Evolutionary conservation across 2,888 invertebrate species (phyloP).

Genomic region (Crematogaster levior): DNA sequence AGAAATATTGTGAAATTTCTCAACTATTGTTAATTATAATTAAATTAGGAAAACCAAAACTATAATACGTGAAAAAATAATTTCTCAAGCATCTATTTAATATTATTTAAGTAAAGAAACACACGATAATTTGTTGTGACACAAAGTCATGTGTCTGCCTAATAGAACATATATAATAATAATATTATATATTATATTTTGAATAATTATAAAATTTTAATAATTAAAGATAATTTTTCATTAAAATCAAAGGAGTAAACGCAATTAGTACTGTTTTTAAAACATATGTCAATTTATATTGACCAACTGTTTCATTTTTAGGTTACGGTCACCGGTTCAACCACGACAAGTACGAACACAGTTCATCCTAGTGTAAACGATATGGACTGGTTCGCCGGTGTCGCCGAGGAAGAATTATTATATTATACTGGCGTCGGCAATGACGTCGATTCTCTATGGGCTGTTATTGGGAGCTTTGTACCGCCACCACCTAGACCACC

Average conservation of each 20-base stretch:
- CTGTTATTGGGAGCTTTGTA: constrained; percentile 87
- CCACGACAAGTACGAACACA: constrained; percentile 74
- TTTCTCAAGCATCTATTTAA: neutral
- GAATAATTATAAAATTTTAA: neutral
- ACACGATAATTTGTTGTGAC: neutral
- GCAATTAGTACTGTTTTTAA: neutral
- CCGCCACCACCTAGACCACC: constrained; percentile 90
- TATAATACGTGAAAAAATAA: neutral
- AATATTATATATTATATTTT: neutral
- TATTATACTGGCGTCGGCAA: constrained; percentile 83
- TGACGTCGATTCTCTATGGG: constrained; percentile 84
- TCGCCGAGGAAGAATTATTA: constrained; percentile 83
- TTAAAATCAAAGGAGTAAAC: neutral
- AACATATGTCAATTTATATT: neutral
- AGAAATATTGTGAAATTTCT: neutral
- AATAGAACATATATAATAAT: neutral
- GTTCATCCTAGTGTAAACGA: constrained; percentile 81
- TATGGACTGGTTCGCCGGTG: constrained; percentile 84
- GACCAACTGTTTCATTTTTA: constrained; percentile 40
- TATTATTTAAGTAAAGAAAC: constrained; percentile 6
- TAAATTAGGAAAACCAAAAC: neutral
- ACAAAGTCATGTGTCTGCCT: neutral
- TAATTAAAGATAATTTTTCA: neutral
- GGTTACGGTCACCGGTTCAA: constrained; percentile 68
- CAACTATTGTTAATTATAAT: neutral